Percentiles rank a stretch among this genome's conserved stretches.
phyloP scores from a whole-genome alignment of 2,797 vertebrate genomes.

The Numenius phaeopus region DNA sequence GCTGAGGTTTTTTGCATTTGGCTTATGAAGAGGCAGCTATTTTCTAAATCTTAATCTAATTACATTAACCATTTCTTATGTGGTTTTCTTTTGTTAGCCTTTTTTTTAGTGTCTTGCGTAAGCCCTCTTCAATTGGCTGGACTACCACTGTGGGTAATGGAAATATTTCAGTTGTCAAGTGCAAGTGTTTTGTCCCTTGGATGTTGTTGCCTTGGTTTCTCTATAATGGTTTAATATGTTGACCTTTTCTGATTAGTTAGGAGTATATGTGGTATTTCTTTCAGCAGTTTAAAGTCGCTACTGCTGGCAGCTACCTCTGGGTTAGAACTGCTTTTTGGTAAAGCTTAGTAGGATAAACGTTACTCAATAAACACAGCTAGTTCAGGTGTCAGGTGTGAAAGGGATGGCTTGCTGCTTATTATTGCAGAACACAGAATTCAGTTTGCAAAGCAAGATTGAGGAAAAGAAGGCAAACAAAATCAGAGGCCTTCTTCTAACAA shows the following conservation, averaged over 20 bases:
- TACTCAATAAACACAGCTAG: background rate
- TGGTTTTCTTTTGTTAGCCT: background rate
- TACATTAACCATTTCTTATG: background rate
- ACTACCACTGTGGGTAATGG: background rate
- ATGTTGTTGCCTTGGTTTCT: background rate
- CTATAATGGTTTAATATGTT: background rate
- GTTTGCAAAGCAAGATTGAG: background rate
- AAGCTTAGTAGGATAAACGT: background rate
- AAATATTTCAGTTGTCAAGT: slow-evolving; percentile 21
- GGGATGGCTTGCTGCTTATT: background rate
- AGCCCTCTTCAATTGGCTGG: background rate
- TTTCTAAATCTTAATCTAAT: background rate
- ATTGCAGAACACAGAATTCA: background rate
- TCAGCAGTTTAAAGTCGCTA: background rate
- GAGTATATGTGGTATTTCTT: background rate
- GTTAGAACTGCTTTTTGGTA: background rate
- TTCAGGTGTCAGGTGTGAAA: background rate
- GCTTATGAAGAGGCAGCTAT: background rate
- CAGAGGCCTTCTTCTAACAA: background rate
- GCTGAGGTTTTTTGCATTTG: background rate
- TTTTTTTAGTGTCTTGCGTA: background rate
- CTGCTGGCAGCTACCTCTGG: background rate
- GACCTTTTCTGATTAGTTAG: background rate
- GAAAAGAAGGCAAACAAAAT: background rate
- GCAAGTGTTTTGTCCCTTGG: slow-evolving; percentile 9